phyloP scores from a whole-genome alignment of 2,888 invertebrate species.

The Cenopis cana region DNA sequence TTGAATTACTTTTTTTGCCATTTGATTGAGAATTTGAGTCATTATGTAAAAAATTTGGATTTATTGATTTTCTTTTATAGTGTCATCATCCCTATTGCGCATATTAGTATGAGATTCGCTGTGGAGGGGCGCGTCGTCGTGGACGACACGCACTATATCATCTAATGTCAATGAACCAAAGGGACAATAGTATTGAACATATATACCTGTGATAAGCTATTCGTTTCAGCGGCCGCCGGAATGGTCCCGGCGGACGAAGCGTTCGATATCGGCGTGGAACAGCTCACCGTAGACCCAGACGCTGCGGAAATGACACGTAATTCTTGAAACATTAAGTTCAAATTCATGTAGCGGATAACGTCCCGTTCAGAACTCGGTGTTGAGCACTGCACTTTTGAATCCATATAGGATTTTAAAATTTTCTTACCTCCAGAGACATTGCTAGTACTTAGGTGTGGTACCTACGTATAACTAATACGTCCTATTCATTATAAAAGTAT shows the following conservation, averaged over 20 bases:
- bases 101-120: too few species aligned
- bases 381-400: neutral
- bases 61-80: too few species aligned
- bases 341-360: neutral
- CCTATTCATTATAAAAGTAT: too few species aligned
- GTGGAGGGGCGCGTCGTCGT: too few species aligned
- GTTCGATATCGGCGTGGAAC: constrained; percentile 76
- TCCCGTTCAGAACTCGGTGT: neutral
- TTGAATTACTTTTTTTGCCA: too few species aligned
- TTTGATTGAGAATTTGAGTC: too few species aligned
- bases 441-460: neutral
- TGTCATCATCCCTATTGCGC: too few species aligned
- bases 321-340: neutral
- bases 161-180: too few species aligned
- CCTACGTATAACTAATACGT: neutral
- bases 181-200: too few species aligned
- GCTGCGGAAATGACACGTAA: neutral
- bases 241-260: constrained; percentile 84
- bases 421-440: neutral
- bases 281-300: constrained; percentile 69
- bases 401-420: neutral
- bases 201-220: constrained; percentile 89
- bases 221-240: constrained; percentile 87
- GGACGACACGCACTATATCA: too few species aligned
- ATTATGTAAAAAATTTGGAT: too few species aligned